A percentile compares a stretch with the other conserved stretches of the same genome.
Evolutionary conservation across 2,113 vertebrate genomes (phyloP).

Genomic region (Sialia sialis): DNA sequence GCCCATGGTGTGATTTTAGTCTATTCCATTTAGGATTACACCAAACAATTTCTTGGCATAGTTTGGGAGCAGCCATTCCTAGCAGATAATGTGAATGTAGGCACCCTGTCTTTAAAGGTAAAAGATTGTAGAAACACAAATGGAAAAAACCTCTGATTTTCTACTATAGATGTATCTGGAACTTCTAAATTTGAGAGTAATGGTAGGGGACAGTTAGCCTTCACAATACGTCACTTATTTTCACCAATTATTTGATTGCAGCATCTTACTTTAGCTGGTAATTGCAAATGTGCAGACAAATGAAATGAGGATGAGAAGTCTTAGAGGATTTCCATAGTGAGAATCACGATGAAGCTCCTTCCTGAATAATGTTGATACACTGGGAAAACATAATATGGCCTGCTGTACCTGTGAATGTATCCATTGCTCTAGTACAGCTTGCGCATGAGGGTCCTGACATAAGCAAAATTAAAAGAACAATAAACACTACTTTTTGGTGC

Average conservation of each 20-base stretch:
- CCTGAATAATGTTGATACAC: background rate
- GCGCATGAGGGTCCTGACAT: background rate
- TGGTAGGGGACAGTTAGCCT: background rate
- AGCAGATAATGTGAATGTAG: background rate
- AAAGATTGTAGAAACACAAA: background rate
- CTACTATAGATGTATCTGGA: background rate
- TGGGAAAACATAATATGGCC: background rate
- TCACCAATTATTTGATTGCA: background rate
- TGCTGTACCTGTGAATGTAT: background rate
- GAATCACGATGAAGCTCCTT: background rate
- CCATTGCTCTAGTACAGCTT: background rate
- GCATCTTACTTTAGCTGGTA: background rate
- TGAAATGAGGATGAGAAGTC: background rate
- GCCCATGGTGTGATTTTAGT: background rate
- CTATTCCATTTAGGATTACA: background rate
- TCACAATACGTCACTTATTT: background rate
- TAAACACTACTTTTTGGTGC: accelerated
- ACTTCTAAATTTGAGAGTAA: background rate
- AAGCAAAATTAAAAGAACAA: background rate
- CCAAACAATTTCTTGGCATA: background rate
- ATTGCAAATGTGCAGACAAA: background rate
- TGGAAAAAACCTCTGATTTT: background rate
- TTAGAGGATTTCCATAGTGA: background rate
- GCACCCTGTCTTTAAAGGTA: background rate
- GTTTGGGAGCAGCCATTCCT: background rate